Conservation (phyloP, 1,140 invertebrate genomes). For the Sinella curviseta region DNA sequence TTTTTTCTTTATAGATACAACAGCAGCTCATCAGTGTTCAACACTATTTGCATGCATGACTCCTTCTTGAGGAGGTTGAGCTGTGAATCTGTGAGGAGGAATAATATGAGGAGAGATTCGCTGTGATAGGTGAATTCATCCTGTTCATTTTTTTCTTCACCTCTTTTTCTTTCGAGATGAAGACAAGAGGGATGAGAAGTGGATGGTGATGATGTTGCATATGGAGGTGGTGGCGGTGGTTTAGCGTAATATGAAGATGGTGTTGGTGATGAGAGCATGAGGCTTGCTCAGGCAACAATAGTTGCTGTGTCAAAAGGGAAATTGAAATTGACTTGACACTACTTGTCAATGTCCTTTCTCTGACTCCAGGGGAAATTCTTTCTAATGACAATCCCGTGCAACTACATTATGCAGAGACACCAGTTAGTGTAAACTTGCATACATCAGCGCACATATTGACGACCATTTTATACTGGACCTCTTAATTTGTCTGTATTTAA, state of each 20-base stretch:
- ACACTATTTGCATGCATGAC: conserved; percentile 1
- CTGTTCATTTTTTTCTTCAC: neutral
- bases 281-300: neutral
- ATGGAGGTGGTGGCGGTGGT: neutral
- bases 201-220: neutral
- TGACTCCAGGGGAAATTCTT: neutral
- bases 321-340: neutral
- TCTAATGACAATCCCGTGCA: neutral
- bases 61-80: neutral
- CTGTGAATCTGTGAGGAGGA: conserved; percentile 22
- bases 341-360: conserved; percentile 11
- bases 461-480: too few species aligned
- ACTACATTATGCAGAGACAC: too few species aligned
- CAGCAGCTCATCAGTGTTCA: neutral
- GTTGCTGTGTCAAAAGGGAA: conserved; percentile 4
- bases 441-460: too few species aligned
- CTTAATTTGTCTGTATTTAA: too few species aligned
- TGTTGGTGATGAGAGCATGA: neutral
- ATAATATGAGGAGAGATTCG: conserved; percentile 1
- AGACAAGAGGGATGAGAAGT: neutral
- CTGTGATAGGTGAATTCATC: conserved; percentile 21
- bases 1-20: neutral
- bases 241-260: neutral
- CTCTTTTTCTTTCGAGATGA: neutral
- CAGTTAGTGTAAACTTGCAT: too few species aligned